Evolutionary conservation across 2,113 vertebrate species (phyloP).

Genomic region (Orycteropus afer): DNA sequence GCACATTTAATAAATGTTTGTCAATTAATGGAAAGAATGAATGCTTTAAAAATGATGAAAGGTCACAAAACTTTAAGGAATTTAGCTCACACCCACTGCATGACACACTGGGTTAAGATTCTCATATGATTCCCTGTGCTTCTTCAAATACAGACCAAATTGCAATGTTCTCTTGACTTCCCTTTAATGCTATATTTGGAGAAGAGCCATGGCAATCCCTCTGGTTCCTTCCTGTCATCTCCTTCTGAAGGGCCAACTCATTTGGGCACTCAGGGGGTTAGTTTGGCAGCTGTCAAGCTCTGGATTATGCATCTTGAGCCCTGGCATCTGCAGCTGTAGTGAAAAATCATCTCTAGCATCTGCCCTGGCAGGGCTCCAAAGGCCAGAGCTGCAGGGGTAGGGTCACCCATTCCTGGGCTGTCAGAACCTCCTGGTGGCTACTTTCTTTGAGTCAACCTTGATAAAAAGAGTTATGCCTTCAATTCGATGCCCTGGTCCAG

Average conservation of each 20-base stretch:
- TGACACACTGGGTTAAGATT: conserved; percentile 11
- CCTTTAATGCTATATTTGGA: conserved; percentile 76
- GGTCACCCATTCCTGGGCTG: conserved; percentile 64
- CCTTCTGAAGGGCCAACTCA: conserved; percentile 77
- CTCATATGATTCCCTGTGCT: not conserved
- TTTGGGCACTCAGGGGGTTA: conserved; percentile 73
- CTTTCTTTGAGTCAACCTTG: conserved; percentile 80
- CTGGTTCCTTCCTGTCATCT: conserved; percentile 79
- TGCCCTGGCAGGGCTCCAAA: conserved; percentile 80
- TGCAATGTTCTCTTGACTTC: conserved; percentile 60
- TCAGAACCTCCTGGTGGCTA: conserved; percentile 53
- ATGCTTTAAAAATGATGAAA: not conserved
- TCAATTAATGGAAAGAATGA: not conserved
- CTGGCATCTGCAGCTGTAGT: conserved; percentile 76
- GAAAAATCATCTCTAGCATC: conserved; percentile 57
- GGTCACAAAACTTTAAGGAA: not conserved
- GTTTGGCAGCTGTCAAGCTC: conserved; percentile 83
- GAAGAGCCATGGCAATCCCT: conserved; percentile 72
- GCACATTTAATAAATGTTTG: not conserved
- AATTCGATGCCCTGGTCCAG: not conserved
- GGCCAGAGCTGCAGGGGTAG: not conserved
- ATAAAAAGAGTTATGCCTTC: conserved; percentile 70
- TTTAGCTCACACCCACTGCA: not conserved
- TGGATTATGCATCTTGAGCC: conserved; percentile 81
- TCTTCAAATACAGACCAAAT: conserved; percentile 59